These are phyloP conservation scores for Loriculus beryllinus DNA, from an alignment of 2,797 vertebrate genomes.

Conservation along the genomic window DNA sequence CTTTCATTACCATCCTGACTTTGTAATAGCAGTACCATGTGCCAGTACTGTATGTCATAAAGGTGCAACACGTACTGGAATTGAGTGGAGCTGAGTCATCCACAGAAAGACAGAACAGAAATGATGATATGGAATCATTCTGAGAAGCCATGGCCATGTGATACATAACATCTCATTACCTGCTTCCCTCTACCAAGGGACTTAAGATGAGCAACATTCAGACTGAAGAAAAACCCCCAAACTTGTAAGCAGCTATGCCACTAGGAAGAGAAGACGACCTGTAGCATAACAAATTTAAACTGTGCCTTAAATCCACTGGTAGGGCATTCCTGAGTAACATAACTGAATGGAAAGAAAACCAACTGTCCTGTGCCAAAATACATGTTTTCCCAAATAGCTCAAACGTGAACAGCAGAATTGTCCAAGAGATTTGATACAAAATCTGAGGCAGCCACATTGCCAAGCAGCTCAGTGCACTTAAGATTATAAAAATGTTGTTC, in stretches of 20 bases:
- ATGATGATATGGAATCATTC: neutral
- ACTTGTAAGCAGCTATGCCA: conserved; percentile 57
- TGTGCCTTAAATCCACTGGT: conserved; percentile 7
- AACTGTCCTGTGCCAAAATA: conserved; percentile 76
- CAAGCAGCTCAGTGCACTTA: conserved; percentile 70
- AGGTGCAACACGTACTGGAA: neutral
- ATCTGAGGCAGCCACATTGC: conserved; percentile 72
- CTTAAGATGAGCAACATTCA: conserved; percentile 57
- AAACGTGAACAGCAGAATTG: conserved; percentile 49
- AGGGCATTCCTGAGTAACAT: conserved; percentile 36
- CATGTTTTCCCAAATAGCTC: conserved; percentile 73
- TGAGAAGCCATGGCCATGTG: neutral
- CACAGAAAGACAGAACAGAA: neutral
- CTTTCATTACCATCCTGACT: neutral
- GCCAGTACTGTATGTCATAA: neutral
- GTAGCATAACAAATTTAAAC: conserved; percentile 32
- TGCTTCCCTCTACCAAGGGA: neutral
- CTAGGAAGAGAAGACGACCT: conserved; percentile 52
- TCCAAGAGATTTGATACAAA: conserved; percentile 72
- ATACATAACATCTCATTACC: neutral
- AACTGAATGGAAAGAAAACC: conserved; percentile 39
- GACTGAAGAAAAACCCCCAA: conserved; percentile 25
- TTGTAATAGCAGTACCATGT: neutral
- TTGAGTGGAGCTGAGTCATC: neutral
- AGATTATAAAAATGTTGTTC: conserved; percentile 73